phyloP scores from a whole-genome alignment of 2,888 invertebrate species.

The Lycophotia porphyrea region DNA sequence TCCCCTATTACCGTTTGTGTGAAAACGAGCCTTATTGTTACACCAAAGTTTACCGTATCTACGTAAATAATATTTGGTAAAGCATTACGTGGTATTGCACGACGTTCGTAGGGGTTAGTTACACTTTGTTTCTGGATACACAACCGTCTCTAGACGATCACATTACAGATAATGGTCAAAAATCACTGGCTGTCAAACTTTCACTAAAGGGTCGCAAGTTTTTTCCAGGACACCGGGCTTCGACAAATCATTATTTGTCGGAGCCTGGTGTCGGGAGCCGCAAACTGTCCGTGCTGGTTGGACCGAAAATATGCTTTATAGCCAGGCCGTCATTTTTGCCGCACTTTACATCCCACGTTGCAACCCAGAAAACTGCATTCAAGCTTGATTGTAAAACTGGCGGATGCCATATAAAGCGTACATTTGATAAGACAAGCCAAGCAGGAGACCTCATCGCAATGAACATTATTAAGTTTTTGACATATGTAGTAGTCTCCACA shows the following conservation, averaged over 20 bases:
- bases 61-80: slow-evolving; percentile 15
- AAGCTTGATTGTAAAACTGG: not conserved
- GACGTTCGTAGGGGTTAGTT: not conserved
- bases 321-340: not conserved
- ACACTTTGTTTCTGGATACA: not conserved
- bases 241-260: not conserved
- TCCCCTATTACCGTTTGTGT: not conserved
- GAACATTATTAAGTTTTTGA: not conserved
- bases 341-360: too few species aligned
- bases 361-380: not conserved
- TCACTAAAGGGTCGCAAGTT: not conserved
- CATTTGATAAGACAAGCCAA: not conserved
- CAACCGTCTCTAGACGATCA: not conserved
- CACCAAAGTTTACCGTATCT: not conserved
- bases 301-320: not conserved
- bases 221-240: not conserved
- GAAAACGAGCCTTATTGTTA: not conserved
- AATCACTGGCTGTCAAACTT: not conserved
- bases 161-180: not conserved
- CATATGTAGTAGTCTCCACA: not conserved
- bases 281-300: not conserved
- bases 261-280: not conserved
- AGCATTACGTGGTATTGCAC: not conserved
- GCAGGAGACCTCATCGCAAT: not conserved
- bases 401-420: not conserved